Percentiles rank a stretch among this genome's conserved stretches.
Conservation (phyloP, 92 coral and sea anemone species). For the Blastomussa wellsi region DNA sequence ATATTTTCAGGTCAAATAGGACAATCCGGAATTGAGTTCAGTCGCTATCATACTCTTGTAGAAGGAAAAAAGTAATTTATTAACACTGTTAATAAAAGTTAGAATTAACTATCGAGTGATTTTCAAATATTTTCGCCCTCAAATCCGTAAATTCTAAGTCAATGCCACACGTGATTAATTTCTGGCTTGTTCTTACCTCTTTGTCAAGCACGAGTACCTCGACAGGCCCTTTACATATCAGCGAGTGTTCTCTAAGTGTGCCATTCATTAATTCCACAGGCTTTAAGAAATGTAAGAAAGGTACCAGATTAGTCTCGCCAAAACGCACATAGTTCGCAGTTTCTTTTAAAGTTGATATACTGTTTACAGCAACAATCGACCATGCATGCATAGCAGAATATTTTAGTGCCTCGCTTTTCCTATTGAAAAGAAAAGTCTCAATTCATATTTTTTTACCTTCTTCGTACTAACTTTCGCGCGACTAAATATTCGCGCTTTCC, state of each 20-base stretch:
- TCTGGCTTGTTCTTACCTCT: conserved; percentile 52
- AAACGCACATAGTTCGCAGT: not conserved
- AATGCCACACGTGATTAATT: too few species aligned
- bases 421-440: not conserved
- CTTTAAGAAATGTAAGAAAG: conserved; percentile 24
- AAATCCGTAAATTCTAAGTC: too few species aligned
- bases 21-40: too few species aligned
- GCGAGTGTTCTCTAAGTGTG: conserved; percentile 63
- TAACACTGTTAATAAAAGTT: too few species aligned
- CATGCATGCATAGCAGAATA: too few species aligned
- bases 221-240: conserved; percentile 80
- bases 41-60: too few species aligned
- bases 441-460: not conserved
- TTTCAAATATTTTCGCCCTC: too few species aligned
- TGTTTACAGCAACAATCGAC: not conserved
- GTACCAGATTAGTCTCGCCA: not conserved
- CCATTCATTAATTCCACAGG: conserved; percentile 75
- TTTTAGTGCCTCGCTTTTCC: not conserved
- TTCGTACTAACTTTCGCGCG: not conserved
- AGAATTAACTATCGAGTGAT: too few species aligned
- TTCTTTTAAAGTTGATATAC: not conserved
- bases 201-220: conserved; percentile 81
- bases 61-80: too few species aligned
- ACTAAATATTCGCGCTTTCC: too few species aligned
- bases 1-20: too few species aligned